These are phyloP conservation scores for Chloroceryle inda DNA, from an alignment of 2,797 vertebrate species.

Conservation along the genomic window DNA sequence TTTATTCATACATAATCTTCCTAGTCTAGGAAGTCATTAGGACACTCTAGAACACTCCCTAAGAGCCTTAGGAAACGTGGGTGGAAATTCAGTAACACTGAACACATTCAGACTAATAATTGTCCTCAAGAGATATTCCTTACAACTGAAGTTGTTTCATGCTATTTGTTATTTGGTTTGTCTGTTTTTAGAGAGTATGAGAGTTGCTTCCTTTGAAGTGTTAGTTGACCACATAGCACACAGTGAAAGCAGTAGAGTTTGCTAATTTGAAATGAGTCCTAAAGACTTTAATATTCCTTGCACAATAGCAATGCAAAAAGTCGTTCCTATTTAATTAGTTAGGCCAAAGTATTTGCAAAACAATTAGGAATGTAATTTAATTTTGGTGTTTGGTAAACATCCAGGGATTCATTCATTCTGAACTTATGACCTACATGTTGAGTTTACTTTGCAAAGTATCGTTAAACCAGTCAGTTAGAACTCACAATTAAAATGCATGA, in stretches of 20 bases:
- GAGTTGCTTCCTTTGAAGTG: conserved; percentile 14
- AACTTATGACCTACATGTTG: conserved; percentile 78
- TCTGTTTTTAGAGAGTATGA: background rate
- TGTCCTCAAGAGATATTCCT: conserved; percentile 3
- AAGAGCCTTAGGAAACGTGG: background rate
- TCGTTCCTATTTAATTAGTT: conserved; percentile 85
- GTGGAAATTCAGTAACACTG: background rate
- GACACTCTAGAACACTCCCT: background rate
- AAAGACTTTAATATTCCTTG: conserved; percentile 81
- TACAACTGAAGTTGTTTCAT: background rate
- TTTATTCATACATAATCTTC: background rate
- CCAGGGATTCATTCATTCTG: conserved; percentile 83
- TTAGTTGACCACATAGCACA: conserved; percentile 69
- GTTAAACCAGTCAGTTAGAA: conserved; percentile 78
- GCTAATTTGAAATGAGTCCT: conserved; percentile 78
- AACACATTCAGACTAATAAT: background rate
- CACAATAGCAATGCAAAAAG: conserved; percentile 73
- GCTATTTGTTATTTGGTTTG: background rate
- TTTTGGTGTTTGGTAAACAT: conserved; percentile 81
- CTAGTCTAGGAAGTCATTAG: background rate
- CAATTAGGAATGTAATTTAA: conserved; percentile 85
- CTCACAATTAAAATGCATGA: conserved; percentile 67
- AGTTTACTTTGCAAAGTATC: conserved; percentile 78
- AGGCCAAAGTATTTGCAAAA: conserved; percentile 83
- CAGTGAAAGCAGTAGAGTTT: conserved; percentile 71